phyloP scores from a whole-genome alignment of 2,888 invertebrate genomes.

The Aproaerema taeniolella region DNA sequence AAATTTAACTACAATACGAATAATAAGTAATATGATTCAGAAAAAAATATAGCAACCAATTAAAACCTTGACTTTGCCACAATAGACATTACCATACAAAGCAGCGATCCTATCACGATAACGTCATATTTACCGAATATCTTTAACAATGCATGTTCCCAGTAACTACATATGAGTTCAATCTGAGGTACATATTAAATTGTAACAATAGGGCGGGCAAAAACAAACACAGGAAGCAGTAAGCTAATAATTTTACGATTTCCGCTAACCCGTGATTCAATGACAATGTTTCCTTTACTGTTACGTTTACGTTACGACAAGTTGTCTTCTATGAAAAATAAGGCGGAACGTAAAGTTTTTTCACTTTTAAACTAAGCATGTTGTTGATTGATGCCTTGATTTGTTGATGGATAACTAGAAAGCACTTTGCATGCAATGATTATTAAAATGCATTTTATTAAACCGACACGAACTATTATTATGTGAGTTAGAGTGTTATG shows the following conservation, averaged over 20 bases:
- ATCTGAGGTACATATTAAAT: constrained; percentile 20
- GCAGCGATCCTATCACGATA: constrained; percentile 6
- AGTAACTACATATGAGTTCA: background rate
- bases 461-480: no score
- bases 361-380: no score
- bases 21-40: no score
- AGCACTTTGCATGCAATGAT: no score
- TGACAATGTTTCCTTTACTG: constrained; percentile 22
- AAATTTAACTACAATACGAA: no score
- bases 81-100: constrained; percentile 15
- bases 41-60: no score
- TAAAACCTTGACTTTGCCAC: constrained; percentile 14
- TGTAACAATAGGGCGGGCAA: constrained; percentile 43
- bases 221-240: constrained; percentile 52
- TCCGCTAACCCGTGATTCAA: constrained; percentile 23
- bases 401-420: no score
- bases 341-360: constrained; percentile 23
- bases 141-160: background rate
- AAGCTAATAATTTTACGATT: constrained; percentile 31
- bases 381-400: no score
- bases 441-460: no score
- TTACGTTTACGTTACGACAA: constrained; percentile 17
- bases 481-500: no score
- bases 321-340: constrained; percentile 22
- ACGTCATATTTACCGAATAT: constrained; percentile 15